Evolutionary conservation across 1,140 invertebrate genomes (phyloP), one percentile per base, ranked within the genome.

Genomic region (Caenorhabditis remanei): DNA sequence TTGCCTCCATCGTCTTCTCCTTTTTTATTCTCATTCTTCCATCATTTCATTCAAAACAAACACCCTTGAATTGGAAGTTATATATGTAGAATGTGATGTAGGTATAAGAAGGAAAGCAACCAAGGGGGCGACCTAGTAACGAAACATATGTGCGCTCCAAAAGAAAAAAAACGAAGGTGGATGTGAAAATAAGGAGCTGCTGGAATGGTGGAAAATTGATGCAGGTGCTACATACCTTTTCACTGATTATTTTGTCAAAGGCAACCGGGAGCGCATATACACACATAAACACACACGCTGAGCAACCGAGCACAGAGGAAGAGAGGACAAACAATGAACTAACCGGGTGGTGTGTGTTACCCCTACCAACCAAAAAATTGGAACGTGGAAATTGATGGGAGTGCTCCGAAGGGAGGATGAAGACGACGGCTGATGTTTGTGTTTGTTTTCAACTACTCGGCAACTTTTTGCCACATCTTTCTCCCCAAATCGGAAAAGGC

Each of bases 191-290:
- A 41, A 41, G 63, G 63, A 11, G 13, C 9, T 16, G 43, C 13
- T 19, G 65, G 13, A 46, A 41, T 32, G 24, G 14, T n/a, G 46
- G 24, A 53, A 53, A 58, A n/a, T n/a, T n/a, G 56, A 65, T 32
- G 71, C 71, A 79, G 71, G 71, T 79, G 71, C 46, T 79, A 79
- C 71, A 50, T 79, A 79, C 71, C 41, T 71, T 79, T 53, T 53
- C n/a, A 79, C 71, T 79, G 71, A 79, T 79, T 79, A 79, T 79
- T 79, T 79, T 79, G 71, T 79, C 71, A 79, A 79, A 79, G 71
- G 71, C 71, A 79, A 79, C 71, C 71, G 71, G 46, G 46, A n/a
- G 41, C 14, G 24, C 65, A 71, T 46, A 71, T 16, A 79, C 46
- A 79, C 71, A 79, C 11, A 50, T 19, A 79, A 24, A 79, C n/a